Conservation (phyloP, 2,113 vertebrate species). For the Saiga tatarica region DNA sequence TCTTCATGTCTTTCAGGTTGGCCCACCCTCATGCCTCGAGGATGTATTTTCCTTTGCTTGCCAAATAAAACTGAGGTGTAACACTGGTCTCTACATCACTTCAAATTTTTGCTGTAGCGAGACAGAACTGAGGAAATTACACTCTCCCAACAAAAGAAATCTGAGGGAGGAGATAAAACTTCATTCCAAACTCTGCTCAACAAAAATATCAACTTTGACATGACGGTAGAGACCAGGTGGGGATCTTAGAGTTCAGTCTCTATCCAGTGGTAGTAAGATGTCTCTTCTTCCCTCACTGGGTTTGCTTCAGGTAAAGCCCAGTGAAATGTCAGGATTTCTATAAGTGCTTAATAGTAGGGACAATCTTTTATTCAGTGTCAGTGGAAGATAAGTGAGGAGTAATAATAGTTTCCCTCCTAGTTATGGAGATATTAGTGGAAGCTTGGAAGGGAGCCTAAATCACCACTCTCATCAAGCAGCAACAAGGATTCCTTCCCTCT, state of each 20-base stretch:
- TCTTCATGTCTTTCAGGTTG: not conserved
- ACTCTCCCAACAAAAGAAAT: not conserved
- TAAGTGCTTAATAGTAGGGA: not conserved
- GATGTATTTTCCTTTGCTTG: not conserved
- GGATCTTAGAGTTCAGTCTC: not conserved
- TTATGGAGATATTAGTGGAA: not conserved
- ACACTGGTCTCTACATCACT: not conserved
- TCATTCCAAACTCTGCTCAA: not conserved
- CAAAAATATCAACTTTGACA: too few relatives aligned
- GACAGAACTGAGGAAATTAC: not conserved
- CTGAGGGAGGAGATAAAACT: not conserved
- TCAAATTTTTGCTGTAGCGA: fast-evolving
- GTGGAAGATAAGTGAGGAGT: not conserved
- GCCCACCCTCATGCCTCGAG: not conserved
- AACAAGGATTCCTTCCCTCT: not conserved
- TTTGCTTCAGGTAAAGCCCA: not conserved
- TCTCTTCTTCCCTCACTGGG: too few relatives aligned
- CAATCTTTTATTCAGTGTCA: not conserved
- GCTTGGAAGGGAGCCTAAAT: fast-evolving
- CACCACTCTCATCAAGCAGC: fast-evolving
- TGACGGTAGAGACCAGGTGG: not conserved
- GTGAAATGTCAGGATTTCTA: not conserved
- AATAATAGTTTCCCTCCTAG: not conserved
- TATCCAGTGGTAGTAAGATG: not conserved
- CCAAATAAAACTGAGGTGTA: not conserved